phyloP scores from a whole-genome alignment of 2,797 vertebrate genomes.

The Mormyrus proboscirostris region DNA sequence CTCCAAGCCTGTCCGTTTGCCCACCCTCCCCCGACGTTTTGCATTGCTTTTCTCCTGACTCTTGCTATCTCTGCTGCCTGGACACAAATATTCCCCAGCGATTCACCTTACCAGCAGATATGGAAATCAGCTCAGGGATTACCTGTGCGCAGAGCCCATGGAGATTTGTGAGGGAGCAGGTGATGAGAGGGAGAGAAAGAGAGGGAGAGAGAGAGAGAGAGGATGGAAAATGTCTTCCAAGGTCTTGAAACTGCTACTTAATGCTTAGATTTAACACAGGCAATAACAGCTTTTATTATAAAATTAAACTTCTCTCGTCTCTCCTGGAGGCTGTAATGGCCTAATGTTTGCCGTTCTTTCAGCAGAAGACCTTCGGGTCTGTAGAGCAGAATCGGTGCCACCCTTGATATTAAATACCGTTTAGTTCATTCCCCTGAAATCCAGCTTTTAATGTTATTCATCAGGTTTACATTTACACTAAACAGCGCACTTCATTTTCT shows the following conservation, averaged over 20 bases:
- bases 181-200: neutral
- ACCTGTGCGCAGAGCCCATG: neutral
- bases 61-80: neutral
- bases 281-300: neutral
- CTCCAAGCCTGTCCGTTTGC: neutral
- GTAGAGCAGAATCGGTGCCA: neutral
- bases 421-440: neutral
- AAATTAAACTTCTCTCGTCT: neutral
- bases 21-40: neutral
- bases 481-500: neutral
- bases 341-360: neutral
- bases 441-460: neutral
- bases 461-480: neutral
- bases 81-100: neutral
- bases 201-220: conserved; percentile 8
- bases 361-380: neutral
- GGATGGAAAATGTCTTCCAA: neutral
- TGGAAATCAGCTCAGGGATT: conserved; percentile 11
- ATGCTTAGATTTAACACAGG: conserved; percentile 5
- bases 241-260: neutral
- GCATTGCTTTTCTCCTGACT: neutral
- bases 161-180: neutral
- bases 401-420: neutral
- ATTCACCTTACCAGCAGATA: conserved; percentile 9
- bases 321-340: neutral